Conservation (phyloP, 2,888 invertebrate species). For the Allygus modestus region DNA sequence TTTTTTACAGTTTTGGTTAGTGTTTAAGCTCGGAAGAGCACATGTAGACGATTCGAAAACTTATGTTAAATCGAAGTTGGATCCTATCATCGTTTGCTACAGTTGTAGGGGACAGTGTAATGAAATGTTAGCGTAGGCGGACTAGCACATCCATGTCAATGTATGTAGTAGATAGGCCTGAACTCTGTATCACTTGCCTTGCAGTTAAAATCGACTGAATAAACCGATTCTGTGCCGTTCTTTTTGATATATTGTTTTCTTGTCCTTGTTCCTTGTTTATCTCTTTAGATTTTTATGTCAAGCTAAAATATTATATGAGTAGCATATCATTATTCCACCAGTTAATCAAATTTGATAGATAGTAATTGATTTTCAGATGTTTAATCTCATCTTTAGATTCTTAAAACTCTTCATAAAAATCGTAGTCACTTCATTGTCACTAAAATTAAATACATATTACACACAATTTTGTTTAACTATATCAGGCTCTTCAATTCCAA, state of each 20-base stretch:
- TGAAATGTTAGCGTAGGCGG: constrained; percentile 29
- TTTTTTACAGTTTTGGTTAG: constrained; percentile 8
- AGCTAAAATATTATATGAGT: too few species aligned
- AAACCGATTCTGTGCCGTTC: constrained; percentile 54
- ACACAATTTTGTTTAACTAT: too few species aligned
- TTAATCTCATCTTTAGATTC: too few species aligned
- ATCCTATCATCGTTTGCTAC: not conserved
- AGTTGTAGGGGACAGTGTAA: not conserved
- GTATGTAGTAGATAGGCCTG: constrained; percentile 54
- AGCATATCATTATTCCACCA: too few species aligned
- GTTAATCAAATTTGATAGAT: too few species aligned
- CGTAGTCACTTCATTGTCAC: too few species aligned
- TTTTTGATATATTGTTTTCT: constrained; percentile 46
- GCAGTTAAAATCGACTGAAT: constrained; percentile 49
- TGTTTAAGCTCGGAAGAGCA: not conserved
- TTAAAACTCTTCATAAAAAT: too few species aligned
- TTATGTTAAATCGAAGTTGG: not conserved
- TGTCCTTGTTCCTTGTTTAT: not conserved
- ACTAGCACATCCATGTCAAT: constrained; percentile 10
- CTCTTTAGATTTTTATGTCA: not conserved
- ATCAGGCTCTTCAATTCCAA: too few species aligned
- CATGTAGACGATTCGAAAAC: not conserved
- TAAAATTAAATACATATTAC: too few species aligned
- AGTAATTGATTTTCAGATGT: too few species aligned
- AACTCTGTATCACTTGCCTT: constrained; percentile 49